Evolutionary conservation across 2,888 invertebrate genomes (phyloP), one percentile per base, ranked within the genome.

Genomic region (Mayetiola destructor): DNA sequence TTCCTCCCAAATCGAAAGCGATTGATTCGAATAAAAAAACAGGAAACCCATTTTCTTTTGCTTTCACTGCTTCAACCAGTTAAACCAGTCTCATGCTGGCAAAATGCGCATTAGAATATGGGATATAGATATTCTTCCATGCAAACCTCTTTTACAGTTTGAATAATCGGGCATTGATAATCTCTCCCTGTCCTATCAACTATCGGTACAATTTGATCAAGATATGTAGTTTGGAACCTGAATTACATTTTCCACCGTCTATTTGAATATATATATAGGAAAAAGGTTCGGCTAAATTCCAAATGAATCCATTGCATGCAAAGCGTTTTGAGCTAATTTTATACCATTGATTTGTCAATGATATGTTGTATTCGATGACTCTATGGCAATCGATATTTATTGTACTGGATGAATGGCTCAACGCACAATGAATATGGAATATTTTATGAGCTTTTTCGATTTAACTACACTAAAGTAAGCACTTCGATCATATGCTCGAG

Each of bases 251-350:
- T 5, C n/a, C 8, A n/a, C n/a, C n/a, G n/a, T 36, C n/a, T 36
- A n/a, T 9, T 36, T 36, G 12, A n/a, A n/a, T 12, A 21, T 21
- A 3, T 36, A 4, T 14, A 37, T n/a, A 5, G n/a, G n/a, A 4
- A 14, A 37, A 37, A 37, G n/a, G 37, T 37, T 37, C n/a, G 14
- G 16, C 9, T 32, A 12, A 27, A 37, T n/a, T 48, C 27, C 16
- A 27, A 37, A 48, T 48, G 48, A 27, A 2, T 48, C 16, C 27
- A 48, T 48, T 48, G 12, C 48, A 48, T 48, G 48, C 48, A 48
- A 48, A 48, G 27, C 48, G 48, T 27, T 48, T 48, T 48, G 27
- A 27, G 48, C 48, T 48, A 48, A 48, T 48, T 48, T 48, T 27
- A 8, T 27, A 48, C 27, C 27, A 27, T 27, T 37, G 29, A 14